Evolutionary conservation across 2,888 invertebrate species (phyloP), one percentile per base, ranked within the genome.

Genomic region (Thecophora atra): DNA sequence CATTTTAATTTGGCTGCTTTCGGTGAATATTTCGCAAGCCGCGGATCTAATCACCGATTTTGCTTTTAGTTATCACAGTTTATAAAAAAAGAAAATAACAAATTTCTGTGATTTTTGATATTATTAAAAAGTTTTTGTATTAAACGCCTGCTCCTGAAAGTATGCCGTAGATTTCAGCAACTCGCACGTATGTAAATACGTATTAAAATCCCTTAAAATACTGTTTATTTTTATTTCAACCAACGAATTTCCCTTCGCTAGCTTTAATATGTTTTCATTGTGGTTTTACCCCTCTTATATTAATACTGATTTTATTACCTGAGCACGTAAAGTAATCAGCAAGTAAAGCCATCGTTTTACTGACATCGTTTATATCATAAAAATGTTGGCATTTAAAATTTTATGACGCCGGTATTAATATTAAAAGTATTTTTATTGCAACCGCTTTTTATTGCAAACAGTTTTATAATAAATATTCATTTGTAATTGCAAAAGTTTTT

Each of bases 151-250:
- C 19, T 26, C 47, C 44, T 24, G 26, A 64, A 64, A 64, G 42
- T 47, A 64, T 64, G 64, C 44, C 19, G 15, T 3, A 63, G 13
- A 24, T 64, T 64, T 47, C 2, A n/a, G n/a, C n/a, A 51, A 7
- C 47, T 64, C 24, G 26, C 26, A 26, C 17, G 1, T 8, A 26
- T 13, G 44, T 26, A 64, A 64, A 26, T 47, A 21, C 42, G 19
- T 51, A 47, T 11, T 15, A 47, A 47, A 47, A 8, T 47, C 1
- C 1, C 37, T 37, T 6, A 37, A 37, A 60, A n/a, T 30, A n/a
- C 13, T 17, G 28, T 60, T 30, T 30, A 30, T 5, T 60, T 26
- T 60, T 30, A 60, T 60, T 17, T 7, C 1, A 4, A 3, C n/a
- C 30, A 30, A 60, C 15, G 17, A 11, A 0, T 37, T 37, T 37